These are phyloP conservation scores for Octopus bimaculoides DNA, from an alignment of 1,140 invertebrate species.

Conservation along the genomic window DNA sequence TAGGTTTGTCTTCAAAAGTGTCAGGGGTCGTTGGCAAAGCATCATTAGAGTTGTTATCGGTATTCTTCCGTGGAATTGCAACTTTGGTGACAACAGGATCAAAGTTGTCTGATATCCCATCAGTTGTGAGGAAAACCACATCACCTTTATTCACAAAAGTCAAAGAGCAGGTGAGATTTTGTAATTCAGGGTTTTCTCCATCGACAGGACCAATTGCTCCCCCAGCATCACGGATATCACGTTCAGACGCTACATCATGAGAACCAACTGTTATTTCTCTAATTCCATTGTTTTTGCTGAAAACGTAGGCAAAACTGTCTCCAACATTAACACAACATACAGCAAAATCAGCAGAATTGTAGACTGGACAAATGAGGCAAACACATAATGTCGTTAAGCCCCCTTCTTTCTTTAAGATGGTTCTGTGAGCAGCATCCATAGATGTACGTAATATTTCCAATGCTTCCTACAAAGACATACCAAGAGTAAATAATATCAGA, in stretches of 20 bases:
- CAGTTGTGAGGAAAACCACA: slow-evolving; percentile 85
- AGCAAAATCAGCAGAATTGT: slow-evolving; percentile 65
- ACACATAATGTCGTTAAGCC: slow-evolving; percentile 84
- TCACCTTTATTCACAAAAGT: slow-evolving; percentile 80
- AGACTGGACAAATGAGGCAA: slow-evolving; percentile 71
- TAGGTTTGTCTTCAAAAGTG: slow-evolving; percentile 43
- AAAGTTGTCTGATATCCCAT: slow-evolving; percentile 92
- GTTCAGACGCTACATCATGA: slow-evolving; percentile 83
- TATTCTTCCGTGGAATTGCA: slow-evolving; percentile 64
- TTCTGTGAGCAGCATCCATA: slow-evolving; percentile 82
- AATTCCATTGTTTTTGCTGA: slow-evolving; percentile 72
- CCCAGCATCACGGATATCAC: slow-evolving; percentile 88
- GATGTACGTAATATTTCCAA: slow-evolving; percentile 78
- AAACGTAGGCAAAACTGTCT: slow-evolving; percentile 85
- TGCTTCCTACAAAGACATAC: slow-evolving; percentile 65
- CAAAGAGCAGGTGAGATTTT: slow-evolving; percentile 86
- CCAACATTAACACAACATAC: slow-evolving; percentile 90
- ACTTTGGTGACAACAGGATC: slow-evolving; percentile 93
- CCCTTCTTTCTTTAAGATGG: slow-evolving; percentile 83
- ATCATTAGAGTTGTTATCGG: slow-evolving; percentile 31
- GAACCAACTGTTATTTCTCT: slow-evolving; percentile 70
- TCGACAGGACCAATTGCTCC: slow-evolving; percentile 82
- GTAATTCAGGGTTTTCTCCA: slow-evolving; percentile 83
- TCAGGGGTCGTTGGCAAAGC: slow-evolving; percentile 21
- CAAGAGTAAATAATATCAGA: background rate